A percentile compares a stretch with the other conserved stretches of the same genome.
phyloP scores from a whole-genome alignment of 2,888 invertebrate genomes.

The Erpobdella octoculata region DNA sequence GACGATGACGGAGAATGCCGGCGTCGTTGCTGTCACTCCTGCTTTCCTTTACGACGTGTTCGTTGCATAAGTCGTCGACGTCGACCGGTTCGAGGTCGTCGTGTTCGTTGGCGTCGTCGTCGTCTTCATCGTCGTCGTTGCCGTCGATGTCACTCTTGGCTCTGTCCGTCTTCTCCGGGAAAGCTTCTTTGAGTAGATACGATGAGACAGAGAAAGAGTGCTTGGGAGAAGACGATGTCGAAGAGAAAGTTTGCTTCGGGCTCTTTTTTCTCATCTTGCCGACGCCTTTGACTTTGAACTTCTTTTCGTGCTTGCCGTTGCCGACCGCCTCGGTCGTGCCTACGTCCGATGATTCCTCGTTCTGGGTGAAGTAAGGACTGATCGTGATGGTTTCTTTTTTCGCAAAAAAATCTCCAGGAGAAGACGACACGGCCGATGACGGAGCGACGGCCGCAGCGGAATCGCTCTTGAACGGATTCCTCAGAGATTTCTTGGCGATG shows the following conservation, averaged over 20 bases:
- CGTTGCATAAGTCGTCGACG: not conserved
- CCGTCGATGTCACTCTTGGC: not conserved
- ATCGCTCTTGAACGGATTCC: slow-evolving; percentile 9
- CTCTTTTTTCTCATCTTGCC: not conserved
- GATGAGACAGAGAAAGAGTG: slow-evolving; percentile 3
- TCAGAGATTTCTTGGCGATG: slow-evolving; percentile 3
- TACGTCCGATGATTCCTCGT: not conserved
- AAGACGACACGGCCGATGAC: not conserved
- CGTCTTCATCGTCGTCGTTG: slow-evolving; percentile 6
- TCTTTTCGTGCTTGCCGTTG: not conserved
- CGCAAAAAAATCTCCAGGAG: not conserved
- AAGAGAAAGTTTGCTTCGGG: not conserved
- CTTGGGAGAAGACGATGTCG: not conserved
- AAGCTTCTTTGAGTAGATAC: not conserved
- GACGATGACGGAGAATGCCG: not conserved
- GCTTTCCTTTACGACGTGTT: not conserved
- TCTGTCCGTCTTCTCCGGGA: not conserved
- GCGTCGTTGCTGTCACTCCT: not conserved
- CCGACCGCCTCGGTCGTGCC: not conserved
- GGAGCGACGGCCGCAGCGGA: not conserved
- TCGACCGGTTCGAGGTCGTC: not conserved
- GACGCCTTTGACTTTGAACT: not conserved
- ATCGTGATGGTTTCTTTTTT: slow-evolving; percentile 2
- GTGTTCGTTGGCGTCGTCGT: not conserved
- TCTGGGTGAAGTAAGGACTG: slow-evolving; percentile 5